phyloP scores from a whole-genome alignment of 2,888 invertebrate species.

The Parnassius mnemosyne region DNA sequence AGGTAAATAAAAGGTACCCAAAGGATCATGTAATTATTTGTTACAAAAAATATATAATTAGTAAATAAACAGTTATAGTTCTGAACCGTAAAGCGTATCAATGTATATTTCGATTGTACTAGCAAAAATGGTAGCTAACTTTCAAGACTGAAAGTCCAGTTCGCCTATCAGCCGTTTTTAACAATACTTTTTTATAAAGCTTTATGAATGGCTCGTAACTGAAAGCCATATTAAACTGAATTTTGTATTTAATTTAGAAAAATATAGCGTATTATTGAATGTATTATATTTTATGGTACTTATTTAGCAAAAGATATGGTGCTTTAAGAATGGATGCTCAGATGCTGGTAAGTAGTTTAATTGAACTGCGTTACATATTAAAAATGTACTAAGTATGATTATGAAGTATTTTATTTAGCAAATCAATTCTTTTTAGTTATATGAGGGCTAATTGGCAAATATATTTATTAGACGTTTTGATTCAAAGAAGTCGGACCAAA shows the following conservation, averaged over 20 bases:
- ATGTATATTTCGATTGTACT: background rate
- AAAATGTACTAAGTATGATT: constrained; percentile 2
- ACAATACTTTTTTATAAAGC: background rate
- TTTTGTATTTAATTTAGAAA: constrained; percentile 8
- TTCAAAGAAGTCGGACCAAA: constrained; percentile 18
- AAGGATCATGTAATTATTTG: too few species aligned
- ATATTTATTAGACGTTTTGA: background rate
- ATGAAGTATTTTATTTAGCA: constrained; percentile 3
- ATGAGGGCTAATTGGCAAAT: constrained; percentile 8
- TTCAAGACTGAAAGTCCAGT: constrained; percentile 41
- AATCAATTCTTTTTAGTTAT: constrained; percentile 2
- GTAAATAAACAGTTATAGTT: too few species aligned
- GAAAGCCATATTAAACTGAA: constrained; percentile 1
- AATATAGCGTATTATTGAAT: background rate
- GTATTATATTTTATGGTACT: constrained; percentile 19
- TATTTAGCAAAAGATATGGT: constrained; percentile 25
- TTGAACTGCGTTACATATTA: background rate
- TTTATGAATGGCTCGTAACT: background rate
- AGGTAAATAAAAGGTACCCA: too few species aligned
- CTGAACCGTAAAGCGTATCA: too few species aligned
- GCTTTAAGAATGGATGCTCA: constrained; percentile 24
- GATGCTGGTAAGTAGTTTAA: constrained; percentile 18
- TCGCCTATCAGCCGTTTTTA: constrained; percentile 12
- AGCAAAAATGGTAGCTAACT: constrained; percentile 24
- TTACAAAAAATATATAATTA: too few species aligned